These are phyloP conservation scores for Gymnothorax javanicus DNA, from an alignment of 2,797 vertebrate genomes.

Conservation along the genomic window DNA sequence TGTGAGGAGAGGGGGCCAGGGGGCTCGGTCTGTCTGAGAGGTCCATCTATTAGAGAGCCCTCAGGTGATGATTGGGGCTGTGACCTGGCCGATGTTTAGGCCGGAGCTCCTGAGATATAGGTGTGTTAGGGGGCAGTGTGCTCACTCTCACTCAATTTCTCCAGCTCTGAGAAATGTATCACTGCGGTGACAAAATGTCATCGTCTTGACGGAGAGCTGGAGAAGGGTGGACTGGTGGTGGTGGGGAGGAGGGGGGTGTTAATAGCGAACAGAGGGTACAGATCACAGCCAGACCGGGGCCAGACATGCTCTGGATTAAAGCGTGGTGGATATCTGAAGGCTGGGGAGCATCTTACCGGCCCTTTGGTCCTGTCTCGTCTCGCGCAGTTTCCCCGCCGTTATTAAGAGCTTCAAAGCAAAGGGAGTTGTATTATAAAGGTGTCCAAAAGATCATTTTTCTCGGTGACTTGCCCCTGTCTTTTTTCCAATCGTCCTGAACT, in stretches of 20 bases:
- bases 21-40: not conserved
- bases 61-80: not conserved
- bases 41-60: slow-evolving; percentile 22
- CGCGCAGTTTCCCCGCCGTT: slow-evolving; percentile 46
- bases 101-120: not conserved
- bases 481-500: not conserved
- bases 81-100: not conserved
- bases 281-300: not conserved
- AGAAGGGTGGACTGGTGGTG: not conserved
- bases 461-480: slow-evolving; percentile 39
- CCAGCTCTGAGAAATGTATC: slow-evolving; percentile 30
- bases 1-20: not conserved
- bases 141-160: not conserved
- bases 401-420: slow-evolving; percentile 50
- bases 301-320: not conserved
- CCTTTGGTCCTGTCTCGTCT: slow-evolving; percentile 34
- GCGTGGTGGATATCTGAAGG: not conserved
- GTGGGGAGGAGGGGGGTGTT: slow-evolving; percentile 7
- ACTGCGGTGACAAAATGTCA: slow-evolving; percentile 31
- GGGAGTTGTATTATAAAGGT: slow-evolving; percentile 39
- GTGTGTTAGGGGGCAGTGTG: not conserved
- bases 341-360: not conserved
- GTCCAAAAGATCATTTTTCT: slow-evolving; percentile 42
- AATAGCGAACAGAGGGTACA: slow-evolving; percentile 31
- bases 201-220: slow-evolving; percentile 23